These are phyloP conservation scores for Cotesia typhae DNA, from an alignment of 1,140 invertebrate genomes.

Conservation along the genomic window DNA sequence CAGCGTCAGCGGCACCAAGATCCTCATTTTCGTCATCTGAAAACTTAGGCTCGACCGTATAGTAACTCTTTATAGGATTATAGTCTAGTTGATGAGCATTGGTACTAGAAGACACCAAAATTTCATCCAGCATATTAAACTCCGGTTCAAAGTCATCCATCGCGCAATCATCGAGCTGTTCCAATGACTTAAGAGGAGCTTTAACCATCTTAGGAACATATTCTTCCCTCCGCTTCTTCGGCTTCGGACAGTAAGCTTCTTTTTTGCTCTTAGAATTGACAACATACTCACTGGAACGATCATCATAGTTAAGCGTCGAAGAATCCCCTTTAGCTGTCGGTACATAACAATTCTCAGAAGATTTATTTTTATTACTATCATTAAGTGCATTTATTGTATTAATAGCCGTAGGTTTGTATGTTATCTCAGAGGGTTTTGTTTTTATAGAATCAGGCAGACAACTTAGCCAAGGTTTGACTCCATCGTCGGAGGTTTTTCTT, in stretches of 20 bases:
- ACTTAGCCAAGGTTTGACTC: conserved; percentile 53
- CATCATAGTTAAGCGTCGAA: conserved; percentile 44
- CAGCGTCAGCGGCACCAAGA: no score
- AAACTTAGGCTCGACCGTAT: conserved; percentile 53
- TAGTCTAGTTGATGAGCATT: conserved; percentile 12
- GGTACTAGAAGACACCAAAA: conserved; percentile 39
- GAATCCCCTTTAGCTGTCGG: conserved; percentile 53
- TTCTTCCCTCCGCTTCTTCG: conserved; percentile 60
- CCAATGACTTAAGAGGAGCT: conserved; percentile 50
- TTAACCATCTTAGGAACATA: conserved; percentile 62
- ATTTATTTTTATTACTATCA: conserved; percentile 34
- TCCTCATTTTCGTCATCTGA: conserved; percentile 54
- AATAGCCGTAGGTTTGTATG: conserved; percentile 60
- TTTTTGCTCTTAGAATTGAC: conserved; percentile 54
- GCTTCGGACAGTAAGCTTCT: conserved; percentile 56
- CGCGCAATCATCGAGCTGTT: conserved; percentile 49
- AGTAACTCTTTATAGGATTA: conserved; percentile 50
- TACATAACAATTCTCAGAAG: conserved; percentile 50
- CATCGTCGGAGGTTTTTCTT: conserved; percentile 55
- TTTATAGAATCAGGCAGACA: conserved; percentile 47
- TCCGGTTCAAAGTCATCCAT: conserved; percentile 59
- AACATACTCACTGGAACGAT: conserved; percentile 50
- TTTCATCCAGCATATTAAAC: conserved; percentile 60
- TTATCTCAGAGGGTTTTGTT: conserved; percentile 46
- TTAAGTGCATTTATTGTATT: conserved; percentile 1